Percentiles rank a stretch among this genome's conserved stretches.
Conservation (phyloP, 2,113 vertebrate species). For the Rousettus leschenaultii region DNA sequence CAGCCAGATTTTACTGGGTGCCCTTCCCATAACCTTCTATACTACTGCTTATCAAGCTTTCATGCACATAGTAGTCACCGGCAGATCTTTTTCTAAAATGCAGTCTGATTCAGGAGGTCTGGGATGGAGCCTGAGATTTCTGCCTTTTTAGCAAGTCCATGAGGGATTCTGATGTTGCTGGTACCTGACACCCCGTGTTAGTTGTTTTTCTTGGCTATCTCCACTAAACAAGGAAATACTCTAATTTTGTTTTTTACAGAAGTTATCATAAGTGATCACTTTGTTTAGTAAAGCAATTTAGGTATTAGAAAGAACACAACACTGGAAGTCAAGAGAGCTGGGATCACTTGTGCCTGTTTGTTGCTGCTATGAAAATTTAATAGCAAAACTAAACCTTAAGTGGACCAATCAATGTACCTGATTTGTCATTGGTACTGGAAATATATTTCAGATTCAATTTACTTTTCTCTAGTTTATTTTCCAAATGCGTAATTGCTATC, state of each 20-base stretch:
- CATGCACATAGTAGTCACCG: neutral
- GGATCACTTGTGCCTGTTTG: neutral
- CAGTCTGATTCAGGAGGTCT: neutral
- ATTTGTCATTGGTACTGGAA: neutral
- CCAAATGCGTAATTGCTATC: neutral
- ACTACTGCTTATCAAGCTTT: neutral
- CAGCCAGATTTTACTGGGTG: neutral
- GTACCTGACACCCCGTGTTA: neutral
- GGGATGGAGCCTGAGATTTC: neutral
- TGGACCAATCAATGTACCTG: neutral
- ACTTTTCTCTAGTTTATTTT: neutral
- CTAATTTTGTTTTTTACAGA: neutral
- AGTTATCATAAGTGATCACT: neutral
- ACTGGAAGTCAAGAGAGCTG: neutral
- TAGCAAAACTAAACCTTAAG: neutral
- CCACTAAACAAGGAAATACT: neutral
- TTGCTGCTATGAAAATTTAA: neutral
- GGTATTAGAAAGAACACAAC: neutral
- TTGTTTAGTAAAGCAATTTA: neutral
- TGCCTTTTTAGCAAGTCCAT: neutral
- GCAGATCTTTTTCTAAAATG: neutral
- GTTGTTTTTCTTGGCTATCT: neutral
- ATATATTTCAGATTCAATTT: neutral
- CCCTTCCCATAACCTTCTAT: neutral
- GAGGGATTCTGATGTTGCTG: neutral